Conservation (phyloP, 2,888 invertebrate species). For the Horisme vitalbata region DNA sequence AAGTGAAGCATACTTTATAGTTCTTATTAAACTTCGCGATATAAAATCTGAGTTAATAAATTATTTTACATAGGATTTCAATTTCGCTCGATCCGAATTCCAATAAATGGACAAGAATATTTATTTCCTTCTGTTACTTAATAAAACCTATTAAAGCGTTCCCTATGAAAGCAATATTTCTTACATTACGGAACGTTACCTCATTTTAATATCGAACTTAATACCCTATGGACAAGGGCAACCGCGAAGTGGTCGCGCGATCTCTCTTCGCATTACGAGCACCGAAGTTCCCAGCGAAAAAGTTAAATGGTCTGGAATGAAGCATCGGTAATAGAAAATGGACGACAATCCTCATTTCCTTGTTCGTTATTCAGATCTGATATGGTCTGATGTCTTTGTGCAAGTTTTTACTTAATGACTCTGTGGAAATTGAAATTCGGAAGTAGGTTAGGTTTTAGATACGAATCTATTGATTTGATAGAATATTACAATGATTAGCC, state of each 20-base stretch:
- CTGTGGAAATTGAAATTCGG: constrained; percentile 19
- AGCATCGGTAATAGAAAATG: constrained; percentile 71
- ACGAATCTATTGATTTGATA: no score
- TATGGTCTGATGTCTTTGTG: constrained; percentile 35
- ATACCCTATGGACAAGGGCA: constrained; percentile 43
- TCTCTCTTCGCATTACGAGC: constrained; percentile 52
- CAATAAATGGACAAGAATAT: constrained; percentile 16
- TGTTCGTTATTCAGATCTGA: constrained; percentile 55
- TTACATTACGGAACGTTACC: constrained; percentile 37
- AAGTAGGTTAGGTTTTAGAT: constrained; percentile 8
- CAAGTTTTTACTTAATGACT: constrained; percentile 32
- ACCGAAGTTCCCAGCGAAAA: constrained; percentile 64
- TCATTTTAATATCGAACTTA: constrained; percentile 46
- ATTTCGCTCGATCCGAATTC: neutral
- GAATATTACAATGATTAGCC: no score
- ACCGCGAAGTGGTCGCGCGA: constrained; percentile 49
- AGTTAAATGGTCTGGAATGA: constrained; percentile 72
- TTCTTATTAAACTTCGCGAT: no score
- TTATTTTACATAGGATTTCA: no score
- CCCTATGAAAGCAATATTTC: constrained; percentile 39
- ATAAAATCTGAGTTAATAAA: no score
- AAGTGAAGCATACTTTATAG: no score
- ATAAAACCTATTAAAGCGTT: constrained; percentile 30
- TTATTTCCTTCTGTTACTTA: constrained; percentile 23
- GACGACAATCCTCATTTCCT: constrained; percentile 71